phyloP scores from a whole-genome alignment of 1,140 invertebrate genomes.

The Drosophila tsacasi region DNA sequence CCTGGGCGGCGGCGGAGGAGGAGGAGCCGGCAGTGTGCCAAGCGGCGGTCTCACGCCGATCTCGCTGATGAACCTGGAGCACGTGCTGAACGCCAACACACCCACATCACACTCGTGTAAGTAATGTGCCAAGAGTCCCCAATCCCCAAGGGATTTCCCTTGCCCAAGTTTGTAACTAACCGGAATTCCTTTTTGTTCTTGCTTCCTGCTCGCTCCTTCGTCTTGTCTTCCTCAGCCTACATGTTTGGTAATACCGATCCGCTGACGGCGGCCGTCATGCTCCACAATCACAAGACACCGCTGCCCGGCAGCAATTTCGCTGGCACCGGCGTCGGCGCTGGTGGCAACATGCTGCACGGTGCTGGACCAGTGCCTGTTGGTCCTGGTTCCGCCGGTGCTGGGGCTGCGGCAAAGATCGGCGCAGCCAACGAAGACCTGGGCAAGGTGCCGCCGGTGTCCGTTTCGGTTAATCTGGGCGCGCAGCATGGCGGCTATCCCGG shows the following conservation, averaged over 20 bases:
- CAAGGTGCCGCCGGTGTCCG: constrained; percentile 34
- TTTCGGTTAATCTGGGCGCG: constrained; percentile 20
- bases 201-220: background rate
- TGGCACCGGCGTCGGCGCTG: constrained; percentile 13
- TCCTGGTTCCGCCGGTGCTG: constrained; percentile 29
- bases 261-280: constrained; percentile 65
- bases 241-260: constrained; percentile 61
- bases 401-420: constrained; percentile 58
- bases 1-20: constrained; percentile 4
- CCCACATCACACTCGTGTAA: constrained; percentile 67
- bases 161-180: constrained; percentile 36
- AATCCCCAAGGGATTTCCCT: background rate
- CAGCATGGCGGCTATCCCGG: constrained; percentile 42
- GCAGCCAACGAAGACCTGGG: constrained; percentile 61
- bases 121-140: constrained; percentile 11
- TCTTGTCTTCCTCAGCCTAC: constrained; percentile 52
- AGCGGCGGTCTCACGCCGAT: constrained; percentile 53
- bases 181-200: background rate
- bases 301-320: constrained; percentile 46
- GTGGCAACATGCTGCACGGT: constrained; percentile 25
- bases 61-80: constrained; percentile 51
- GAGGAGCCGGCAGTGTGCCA: constrained; percentile 29
- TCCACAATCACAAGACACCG: constrained; percentile 73
- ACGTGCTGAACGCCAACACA: constrained; percentile 64
- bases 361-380: constrained; percentile 18